Conservation (phyloP, 2,113 vertebrate species). For the Sylvietta virens region DNA sequence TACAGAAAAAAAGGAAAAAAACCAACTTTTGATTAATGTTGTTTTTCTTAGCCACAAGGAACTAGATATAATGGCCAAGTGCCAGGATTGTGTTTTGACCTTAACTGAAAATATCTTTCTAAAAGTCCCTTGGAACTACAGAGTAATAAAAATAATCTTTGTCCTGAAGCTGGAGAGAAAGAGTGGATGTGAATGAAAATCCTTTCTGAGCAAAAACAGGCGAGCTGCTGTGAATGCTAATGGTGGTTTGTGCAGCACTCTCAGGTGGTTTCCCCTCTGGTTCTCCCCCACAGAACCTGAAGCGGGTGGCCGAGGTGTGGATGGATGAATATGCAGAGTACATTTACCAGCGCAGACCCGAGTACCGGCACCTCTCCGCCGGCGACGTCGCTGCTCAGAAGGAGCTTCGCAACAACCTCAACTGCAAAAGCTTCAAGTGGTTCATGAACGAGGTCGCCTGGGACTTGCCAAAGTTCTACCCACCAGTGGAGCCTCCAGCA, state of each 20-base stretch:
- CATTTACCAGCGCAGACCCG: constrained; percentile 92
- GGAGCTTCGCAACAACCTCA: constrained; percentile 82
- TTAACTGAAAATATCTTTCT: constrained; percentile 35
- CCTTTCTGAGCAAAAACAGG: not conserved
- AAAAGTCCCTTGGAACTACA: constrained; percentile 24
- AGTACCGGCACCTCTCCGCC: constrained; percentile 92
- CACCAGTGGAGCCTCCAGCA: constrained; percentile 91
- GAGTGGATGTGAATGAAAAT: constrained; percentile 26
- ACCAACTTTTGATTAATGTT: not conserved
- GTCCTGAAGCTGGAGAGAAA: constrained; percentile 6
- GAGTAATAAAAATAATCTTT: constrained; percentile 48
- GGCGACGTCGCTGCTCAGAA: constrained; percentile 89
- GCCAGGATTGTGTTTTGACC: constrained; percentile 43
- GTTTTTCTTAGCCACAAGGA: constrained; percentile 10
- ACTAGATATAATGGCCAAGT: constrained; percentile 2
- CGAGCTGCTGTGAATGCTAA: not conserved
- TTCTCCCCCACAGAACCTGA: constrained; percentile 82
- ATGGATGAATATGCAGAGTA: constrained; percentile 97
- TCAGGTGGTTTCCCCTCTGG: not conserved
- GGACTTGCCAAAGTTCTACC: constrained; percentile 95
- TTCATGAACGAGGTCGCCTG: constrained; percentile 96
- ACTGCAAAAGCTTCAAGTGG: constrained; percentile 93
- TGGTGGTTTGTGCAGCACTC: not conserved
- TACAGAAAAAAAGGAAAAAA: not conserved
- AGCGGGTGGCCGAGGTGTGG: constrained; percentile 97